Evolutionary conservation across 2,888 invertebrate species (phyloP).

Genomic region (Quadriops clusia): DNA sequence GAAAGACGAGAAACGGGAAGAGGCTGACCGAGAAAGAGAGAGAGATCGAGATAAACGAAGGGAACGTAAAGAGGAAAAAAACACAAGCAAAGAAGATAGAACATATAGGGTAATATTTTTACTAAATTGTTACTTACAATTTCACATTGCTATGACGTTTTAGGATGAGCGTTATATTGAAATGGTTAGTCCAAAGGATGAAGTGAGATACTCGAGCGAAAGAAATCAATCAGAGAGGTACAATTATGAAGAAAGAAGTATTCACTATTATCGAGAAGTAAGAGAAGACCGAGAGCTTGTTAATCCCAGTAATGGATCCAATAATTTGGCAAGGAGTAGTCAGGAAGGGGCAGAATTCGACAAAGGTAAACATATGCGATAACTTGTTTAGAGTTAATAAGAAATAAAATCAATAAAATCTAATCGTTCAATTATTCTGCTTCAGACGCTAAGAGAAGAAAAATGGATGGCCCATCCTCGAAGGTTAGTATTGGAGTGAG

Average conservation of each 20-base stretch:
- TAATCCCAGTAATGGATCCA: conserved; percentile 38
- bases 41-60: conserved; percentile 49
- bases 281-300: conserved; percentile 43
- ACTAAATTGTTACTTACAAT: neutral
- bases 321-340: conserved; percentile 38
- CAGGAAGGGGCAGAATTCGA: conserved; percentile 46
- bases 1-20: conserved; percentile 43
- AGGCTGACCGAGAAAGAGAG: conserved; percentile 44
- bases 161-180: conserved; percentile 43
- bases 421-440: conserved; percentile 15
- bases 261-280: conserved; percentile 31
- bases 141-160: neutral
- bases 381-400: neutral
- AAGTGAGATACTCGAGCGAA: conserved; percentile 37
- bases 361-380: conserved; percentile 40
- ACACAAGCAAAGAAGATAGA: conserved; percentile 29
- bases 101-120: conserved; percentile 32
- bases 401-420: neutral
- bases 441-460: conserved; percentile 71
- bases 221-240: conserved; percentile 37
- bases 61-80: conserved; percentile 41
- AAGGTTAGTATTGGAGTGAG: conserved; percentile 71
- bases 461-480: conserved; percentile 65
- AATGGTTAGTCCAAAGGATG: conserved; percentile 33
- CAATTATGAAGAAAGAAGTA: conserved; percentile 33